A percentile compares a stretch with the other conserved stretches of the same genome.
These are phyloP conservation scores for Philhelius pedissequus DNA, from an alignment of 2,888 invertebrate genomes.

Conservation along the genomic window DNA sequence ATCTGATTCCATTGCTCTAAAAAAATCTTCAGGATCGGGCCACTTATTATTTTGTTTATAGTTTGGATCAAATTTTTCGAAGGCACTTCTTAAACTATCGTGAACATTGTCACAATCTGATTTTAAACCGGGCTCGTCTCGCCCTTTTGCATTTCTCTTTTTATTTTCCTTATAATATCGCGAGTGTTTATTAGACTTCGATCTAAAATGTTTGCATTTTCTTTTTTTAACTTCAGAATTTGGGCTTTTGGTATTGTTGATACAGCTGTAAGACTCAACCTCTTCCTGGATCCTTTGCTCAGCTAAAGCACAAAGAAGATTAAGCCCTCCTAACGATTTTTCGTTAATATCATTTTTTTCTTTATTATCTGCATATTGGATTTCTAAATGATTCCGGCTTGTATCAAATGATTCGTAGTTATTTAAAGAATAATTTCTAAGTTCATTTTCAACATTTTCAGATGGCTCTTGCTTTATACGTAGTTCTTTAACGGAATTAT, in stretches of 20 bases:
- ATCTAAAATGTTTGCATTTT: slow-evolving; percentile 80
- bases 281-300: slow-evolving; percentile 91
- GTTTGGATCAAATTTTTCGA: slow-evolving; percentile 73
- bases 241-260: neutral
- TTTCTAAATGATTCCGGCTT: neutral
- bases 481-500: slow-evolving; percentile 9
- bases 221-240: slow-evolving; percentile 75
- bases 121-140: slow-evolving; percentile 70
- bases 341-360: slow-evolving; percentile 7
- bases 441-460: slow-evolving; percentile 27
- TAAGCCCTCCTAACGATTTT: slow-evolving; percentile 82
- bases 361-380: slow-evolving; percentile 69
- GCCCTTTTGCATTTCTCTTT: slow-evolving; percentile 76
- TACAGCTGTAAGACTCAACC: slow-evolving; percentile 74
- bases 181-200: slow-evolving; percentile 77
- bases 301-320: slow-evolving; percentile 89
- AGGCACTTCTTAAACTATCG: slow-evolving; percentile 73
- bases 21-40: slow-evolving; percentile 81
- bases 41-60: slow-evolving; percentile 75
- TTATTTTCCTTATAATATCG: slow-evolving; percentile 78
- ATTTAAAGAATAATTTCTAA: slow-evolving; percentile 14
- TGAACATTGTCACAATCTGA: slow-evolving; percentile 74
- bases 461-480: slow-evolving; percentile 32
- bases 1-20: slow-evolving; percentile 88
- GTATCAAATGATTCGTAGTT: neutral